Conservation (phyloP, 2,113 vertebrate species). For the Suricata suricatta region DNA sequence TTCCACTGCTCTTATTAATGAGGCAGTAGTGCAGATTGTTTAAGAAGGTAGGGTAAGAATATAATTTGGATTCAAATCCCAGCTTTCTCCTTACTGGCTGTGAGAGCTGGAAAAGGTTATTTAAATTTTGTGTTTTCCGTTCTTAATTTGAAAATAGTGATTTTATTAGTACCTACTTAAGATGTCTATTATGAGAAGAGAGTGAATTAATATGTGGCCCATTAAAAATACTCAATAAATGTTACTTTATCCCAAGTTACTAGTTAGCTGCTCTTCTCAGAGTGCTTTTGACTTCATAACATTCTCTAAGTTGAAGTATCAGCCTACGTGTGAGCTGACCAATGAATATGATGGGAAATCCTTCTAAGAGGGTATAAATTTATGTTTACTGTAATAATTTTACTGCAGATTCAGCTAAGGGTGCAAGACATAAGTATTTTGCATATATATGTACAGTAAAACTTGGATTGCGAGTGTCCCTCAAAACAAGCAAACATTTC, state of each 20-base stretch:
- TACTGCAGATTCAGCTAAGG: background rate
- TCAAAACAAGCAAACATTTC: no score
- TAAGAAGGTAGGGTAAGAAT: background rate
- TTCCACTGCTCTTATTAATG: background rate
- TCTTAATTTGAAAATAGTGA: background rate
- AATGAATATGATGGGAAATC: background rate
- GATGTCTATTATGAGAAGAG: background rate
- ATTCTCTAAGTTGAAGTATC: background rate
- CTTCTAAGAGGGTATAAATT: background rate
- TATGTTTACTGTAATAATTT: background rate
- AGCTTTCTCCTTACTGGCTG: background rate
- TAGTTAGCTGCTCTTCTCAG: background rate
- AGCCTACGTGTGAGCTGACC: background rate
- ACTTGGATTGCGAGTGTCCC: no score
- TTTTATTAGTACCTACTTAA: background rate
- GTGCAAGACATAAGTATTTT: background rate
- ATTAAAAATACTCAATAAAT: background rate
- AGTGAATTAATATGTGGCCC: background rate
- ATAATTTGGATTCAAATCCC: background rate
- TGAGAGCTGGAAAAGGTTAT: background rate
- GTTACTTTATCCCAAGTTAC: background rate
- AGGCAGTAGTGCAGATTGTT: background rate
- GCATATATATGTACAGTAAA: no score
- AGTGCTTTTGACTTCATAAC: background rate
- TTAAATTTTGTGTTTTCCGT: background rate